Base-by-base conservation (phyloP, 2,888 invertebrate species). In the Drosophila dives region DNA sequence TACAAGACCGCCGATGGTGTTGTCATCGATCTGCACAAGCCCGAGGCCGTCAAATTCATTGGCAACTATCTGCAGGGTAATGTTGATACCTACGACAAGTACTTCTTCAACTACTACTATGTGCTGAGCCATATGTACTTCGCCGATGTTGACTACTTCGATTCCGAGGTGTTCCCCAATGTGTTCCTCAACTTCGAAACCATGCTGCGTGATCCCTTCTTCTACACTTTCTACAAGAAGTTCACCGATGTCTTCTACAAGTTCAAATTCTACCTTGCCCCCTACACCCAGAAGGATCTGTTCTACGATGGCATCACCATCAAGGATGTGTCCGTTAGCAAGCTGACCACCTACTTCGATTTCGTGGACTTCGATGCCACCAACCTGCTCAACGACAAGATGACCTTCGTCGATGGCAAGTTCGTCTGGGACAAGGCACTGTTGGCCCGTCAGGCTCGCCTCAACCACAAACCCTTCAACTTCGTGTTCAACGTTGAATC, bases 281-380 rank as follows among this genome's bases (percentile, higher is more conserved):
- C 94, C n/a, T 96, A 96, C 93, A 85, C 94, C 3, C 93, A 93
- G 60, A 94, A 95, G 40, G 95, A 96, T 72, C 92, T 96, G 8
- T 89, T 93, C 80, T 95, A 94, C 93, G 94, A 95, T 1, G 95
- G 95, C 49, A 94, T 96, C 17, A 94, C 94, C 76, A 94, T 96
- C 77, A 94, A 95, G 76, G 94, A 94, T 38, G 94, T 96, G 3
- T 92, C 94, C 11, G 94, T 95, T 20, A 95, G 95, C 90, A 94
- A 95, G 72, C 93, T 96, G n/a, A 92, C 94, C n/a, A 96, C 96
- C 11, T 96, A 94, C 93, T 96, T 96, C 86, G 96, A 96, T 79
- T 94, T 95, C 85, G 95, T 94, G 82, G 94, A 95, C 62, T 93
- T 95, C 86, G 95, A 95, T 80, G 94, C 95, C 77, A 95, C 94